Conservation (phyloP, 2,888 invertebrate species). For the Lapara coniferarum region DNA sequence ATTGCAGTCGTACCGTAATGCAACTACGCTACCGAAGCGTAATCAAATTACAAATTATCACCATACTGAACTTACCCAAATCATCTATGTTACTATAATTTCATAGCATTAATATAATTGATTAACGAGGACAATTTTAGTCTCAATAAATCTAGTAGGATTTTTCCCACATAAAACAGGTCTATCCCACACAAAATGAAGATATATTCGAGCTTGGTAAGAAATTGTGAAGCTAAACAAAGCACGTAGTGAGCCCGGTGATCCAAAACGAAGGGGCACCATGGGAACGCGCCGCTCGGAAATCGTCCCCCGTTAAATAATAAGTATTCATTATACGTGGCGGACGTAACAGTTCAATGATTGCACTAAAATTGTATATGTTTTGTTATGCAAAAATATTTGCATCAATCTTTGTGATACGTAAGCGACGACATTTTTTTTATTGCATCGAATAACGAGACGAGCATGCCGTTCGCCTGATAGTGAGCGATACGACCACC, state of each 20-base stretch:
- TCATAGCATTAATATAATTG: too few species aligned
- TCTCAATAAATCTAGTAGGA: conserved; percentile 9
- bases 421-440: too few species aligned
- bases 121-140: background rate
- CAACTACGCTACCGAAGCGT: too few species aligned
- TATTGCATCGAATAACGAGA: too few species aligned
- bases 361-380: conserved; percentile 10
- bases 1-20: too few species aligned
- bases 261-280: conserved; percentile 33
- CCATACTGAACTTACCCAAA: too few species aligned
- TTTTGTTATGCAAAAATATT: conserved; percentile 6
- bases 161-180: conserved; percentile 12
- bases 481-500: too few species aligned
- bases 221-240: conserved; percentile 15
- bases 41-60: too few species aligned
- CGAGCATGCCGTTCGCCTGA: too few species aligned
- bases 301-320: conserved; percentile 25
- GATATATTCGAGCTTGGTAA: conserved; percentile 16
- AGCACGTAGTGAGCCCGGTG: conserved; percentile 28
- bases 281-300: conserved; percentile 33
- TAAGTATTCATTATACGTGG: conserved; percentile 25
- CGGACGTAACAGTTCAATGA: conserved; percentile 21
- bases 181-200: conserved; percentile 19
- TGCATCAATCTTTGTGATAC: conserved; percentile 2
- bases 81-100: too few species aligned